Evolutionary conservation across 2,113 vertebrate genomes (phyloP).

Genomic region (Daubentonia madagascariensis): DNA sequence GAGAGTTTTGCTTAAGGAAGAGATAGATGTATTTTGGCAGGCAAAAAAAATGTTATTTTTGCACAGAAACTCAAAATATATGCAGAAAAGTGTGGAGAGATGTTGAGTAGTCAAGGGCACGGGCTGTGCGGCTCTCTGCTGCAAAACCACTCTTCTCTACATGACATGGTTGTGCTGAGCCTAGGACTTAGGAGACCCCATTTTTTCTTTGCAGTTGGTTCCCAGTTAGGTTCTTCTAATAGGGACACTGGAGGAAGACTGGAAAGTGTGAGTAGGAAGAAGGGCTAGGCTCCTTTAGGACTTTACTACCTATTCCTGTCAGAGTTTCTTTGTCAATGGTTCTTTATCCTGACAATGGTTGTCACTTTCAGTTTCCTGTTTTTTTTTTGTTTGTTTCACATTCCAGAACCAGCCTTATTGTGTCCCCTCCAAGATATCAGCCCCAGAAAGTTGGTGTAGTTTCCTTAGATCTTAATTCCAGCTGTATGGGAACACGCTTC

Average conservation of each 20-base stretch:
- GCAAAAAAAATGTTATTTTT: background rate
- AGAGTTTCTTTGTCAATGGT: background rate
- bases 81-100: background rate
- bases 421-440: background rate
- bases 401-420: background rate
- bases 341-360: background rate
- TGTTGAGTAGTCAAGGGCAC: background rate
- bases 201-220: background rate
- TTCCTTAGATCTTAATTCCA: background rate
- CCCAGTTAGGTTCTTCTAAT: background rate
- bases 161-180: background rate
- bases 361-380: background rate
- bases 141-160: background rate
- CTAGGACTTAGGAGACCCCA: background rate
- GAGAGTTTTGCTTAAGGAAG: background rate
- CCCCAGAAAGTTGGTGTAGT: background rate
- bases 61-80: background rate
- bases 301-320: background rate
- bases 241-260: background rate
- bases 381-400: background rate
- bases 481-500: accelerated
- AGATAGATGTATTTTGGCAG: background rate
- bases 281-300: background rate
- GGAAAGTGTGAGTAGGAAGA: background rate
- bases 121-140: background rate